These are phyloP conservation scores for Planiliza haematocheilus DNA, from an alignment of 2,113 vertebrate species.

Conservation along the genomic window DNA sequence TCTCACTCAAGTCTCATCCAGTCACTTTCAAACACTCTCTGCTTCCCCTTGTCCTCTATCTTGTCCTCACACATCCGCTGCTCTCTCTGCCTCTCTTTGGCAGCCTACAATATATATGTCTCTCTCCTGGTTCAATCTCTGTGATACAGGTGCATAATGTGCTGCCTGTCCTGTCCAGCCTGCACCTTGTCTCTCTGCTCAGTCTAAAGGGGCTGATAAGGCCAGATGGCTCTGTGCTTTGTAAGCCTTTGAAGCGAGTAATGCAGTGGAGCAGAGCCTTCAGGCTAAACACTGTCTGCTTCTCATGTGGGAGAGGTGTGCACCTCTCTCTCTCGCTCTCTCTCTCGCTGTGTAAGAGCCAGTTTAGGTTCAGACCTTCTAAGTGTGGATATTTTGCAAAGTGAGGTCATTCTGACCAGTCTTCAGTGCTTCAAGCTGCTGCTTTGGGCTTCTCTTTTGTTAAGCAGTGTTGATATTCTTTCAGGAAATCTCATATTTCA, in stretches of 20 bases:
- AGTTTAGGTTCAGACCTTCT: slow-evolving; percentile 18
- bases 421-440: background rate
- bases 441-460: background rate
- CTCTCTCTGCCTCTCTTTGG: background rate
- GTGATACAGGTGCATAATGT: slow-evolving; percentile 62
- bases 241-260: slow-evolving; percentile 61
- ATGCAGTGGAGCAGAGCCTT: slow-evolving; percentile 59
- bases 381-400: slow-evolving; percentile 15
- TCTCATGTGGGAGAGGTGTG: slow-evolving; percentile 30
- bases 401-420: slow-evolving; percentile 8
- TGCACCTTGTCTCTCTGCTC: slow-evolving; percentile 33
- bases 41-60: slow-evolving; percentile 4
- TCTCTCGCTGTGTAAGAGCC: slow-evolving; percentile 27
- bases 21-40: slow-evolving; percentile 11
- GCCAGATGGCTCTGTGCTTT: slow-evolving; percentile 70
- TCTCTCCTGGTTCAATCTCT: slow-evolving; percentile 10
- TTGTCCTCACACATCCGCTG: background rate
- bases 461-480: background rate
- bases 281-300: slow-evolving; percentile 48
- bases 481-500: background rate
- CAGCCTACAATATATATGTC: slow-evolving; percentile 3
- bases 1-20: background rate
- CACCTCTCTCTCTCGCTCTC: background rate
- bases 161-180: slow-evolving; percentile 41
- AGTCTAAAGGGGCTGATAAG: slow-evolving; percentile 56